These are phyloP conservation scores for Zosterops lateralis DNA, from an alignment of 2,113 vertebrate genomes.

Conservation along the genomic window DNA sequence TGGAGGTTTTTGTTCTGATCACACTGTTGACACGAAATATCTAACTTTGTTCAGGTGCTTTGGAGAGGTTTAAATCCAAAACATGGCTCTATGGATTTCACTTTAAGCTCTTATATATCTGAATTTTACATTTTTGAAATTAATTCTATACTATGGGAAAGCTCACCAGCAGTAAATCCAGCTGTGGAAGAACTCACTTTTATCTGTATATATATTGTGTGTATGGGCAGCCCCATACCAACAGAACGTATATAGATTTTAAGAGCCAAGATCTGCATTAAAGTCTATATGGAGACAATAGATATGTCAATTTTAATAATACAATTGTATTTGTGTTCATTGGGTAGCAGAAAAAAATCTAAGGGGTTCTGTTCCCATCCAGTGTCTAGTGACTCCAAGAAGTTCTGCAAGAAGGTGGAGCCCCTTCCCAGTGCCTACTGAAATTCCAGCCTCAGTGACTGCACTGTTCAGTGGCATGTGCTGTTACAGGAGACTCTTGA, in stretches of 20 bases:
- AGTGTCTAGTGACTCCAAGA: not conserved
- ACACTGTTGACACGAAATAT: not conserved
- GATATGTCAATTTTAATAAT: not conserved
- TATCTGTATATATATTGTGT: not conserved
- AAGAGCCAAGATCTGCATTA: not conserved
- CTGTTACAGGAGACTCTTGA: not conserved
- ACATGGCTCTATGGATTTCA: not conserved
- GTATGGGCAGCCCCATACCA: not conserved
- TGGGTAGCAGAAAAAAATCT: not conserved
- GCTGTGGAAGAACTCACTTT: not conserved
- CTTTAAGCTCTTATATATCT: not conserved
- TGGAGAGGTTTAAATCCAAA: not conserved
- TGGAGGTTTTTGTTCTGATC: not conserved
- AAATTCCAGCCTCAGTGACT: not conserved
- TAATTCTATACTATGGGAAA: not conserved
- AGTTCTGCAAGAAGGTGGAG: not conserved
- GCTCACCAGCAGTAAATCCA: not conserved
- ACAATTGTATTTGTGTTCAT: not conserved
- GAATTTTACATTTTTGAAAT: not conserved
- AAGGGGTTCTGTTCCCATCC: not conserved
- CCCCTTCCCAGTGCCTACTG: not conserved
- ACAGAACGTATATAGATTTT: not conserved
- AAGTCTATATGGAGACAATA: not conserved
- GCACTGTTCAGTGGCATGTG: not conserved
- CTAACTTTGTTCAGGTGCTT: not conserved